Conservation (phyloP, 1,140 invertebrate species). For the Whitmania pigra region DNA sequence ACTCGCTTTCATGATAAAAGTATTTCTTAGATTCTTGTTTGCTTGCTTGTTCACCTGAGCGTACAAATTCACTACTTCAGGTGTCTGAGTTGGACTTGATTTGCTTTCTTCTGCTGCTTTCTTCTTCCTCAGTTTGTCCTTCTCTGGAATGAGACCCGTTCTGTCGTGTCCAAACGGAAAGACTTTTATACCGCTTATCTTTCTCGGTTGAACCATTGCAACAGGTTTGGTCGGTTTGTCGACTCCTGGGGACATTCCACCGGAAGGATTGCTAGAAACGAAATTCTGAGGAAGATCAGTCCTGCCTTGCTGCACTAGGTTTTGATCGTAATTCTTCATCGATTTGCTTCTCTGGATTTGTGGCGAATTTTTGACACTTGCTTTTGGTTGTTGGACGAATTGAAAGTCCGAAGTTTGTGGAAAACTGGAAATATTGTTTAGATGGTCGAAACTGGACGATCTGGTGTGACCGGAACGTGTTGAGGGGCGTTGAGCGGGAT, state of each 20-base stretch:
- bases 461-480: not conserved
- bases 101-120: no score
- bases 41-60: no score
- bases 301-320: not conserved
- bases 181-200: not conserved
- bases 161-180: not conserved
- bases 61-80: no score
- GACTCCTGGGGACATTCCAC: not conserved
- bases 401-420: not conserved
- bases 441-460: not conserved
- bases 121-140: not conserved
- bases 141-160: not conserved
- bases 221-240: not conserved
- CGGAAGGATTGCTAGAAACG: not conserved
- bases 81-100: no score
- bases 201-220: constrained; percentile 6
- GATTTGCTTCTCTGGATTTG: not conserved
- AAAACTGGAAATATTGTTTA: not conserved
- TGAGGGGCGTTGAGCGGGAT: not conserved
- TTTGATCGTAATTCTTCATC: not conserved
- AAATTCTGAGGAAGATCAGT: not conserved
- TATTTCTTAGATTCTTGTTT: no score
- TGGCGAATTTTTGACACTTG: not conserved
- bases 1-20: no score
- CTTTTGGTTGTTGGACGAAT: not conserved